Evolutionary conservation across 2,888 invertebrate genomes (phyloP).

Genomic region (Apamea epomidion): DNA sequence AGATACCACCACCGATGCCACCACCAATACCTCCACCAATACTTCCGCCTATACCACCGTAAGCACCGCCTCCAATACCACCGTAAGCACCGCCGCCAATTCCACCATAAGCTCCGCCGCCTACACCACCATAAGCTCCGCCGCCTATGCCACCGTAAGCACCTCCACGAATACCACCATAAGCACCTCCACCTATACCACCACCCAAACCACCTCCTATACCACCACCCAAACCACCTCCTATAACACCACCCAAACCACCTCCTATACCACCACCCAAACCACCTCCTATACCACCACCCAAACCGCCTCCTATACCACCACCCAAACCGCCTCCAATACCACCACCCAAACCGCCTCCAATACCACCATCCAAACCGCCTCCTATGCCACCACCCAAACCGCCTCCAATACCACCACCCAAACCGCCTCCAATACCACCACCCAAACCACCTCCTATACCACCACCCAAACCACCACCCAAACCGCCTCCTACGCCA

Average conservation of each 20-base stretch:
- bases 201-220: background rate
- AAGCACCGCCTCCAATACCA: background rate
- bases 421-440: background rate
- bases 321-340: background rate
- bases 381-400: background rate
- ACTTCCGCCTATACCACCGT: background rate
- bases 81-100: background rate
- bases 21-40: slow-evolving; percentile 2
- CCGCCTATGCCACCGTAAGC: background rate
- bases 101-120: background rate
- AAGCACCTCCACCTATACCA: background rate
- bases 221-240: background rate
- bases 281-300: background rate
- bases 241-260: background rate
- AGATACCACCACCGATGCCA: slow-evolving; percentile 14
- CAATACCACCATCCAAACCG: background rate
- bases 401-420: background rate
- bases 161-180: background rate
- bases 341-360: background rate
- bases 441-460: background rate
- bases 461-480: background rate
- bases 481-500: background rate
- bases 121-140: background rate
- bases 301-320: background rate
- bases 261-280: background rate